Evolutionary conservation across 2,797 vertebrate species (phyloP).

Genomic region (Helostoma temminkii): DNA sequence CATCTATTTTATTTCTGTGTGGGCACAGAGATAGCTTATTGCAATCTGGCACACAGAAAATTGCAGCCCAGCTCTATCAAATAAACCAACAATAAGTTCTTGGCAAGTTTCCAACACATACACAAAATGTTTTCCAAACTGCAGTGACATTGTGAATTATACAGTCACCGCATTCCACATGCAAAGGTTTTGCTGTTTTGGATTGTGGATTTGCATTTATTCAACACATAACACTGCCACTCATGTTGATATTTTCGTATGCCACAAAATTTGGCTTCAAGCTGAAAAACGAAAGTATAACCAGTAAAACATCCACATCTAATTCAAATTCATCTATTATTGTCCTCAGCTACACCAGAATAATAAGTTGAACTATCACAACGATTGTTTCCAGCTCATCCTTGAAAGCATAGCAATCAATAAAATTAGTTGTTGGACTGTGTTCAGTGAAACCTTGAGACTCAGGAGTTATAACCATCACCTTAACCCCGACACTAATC

Average conservation of each 20-base stretch:
- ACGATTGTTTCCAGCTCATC: too few relatives aligned
- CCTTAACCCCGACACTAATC: neutral
- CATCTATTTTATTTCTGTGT: constrained; percentile 17
- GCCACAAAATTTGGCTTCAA: neutral
- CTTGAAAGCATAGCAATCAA: too few relatives aligned
- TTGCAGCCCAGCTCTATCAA: neutral
- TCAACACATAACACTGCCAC: neutral
- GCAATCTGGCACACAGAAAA: constrained; percentile 2
- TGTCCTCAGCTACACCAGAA: neutral
- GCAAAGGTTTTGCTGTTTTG: neutral
- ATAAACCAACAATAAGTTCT: constrained; percentile 1
- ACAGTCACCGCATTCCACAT: constrained; percentile 2
- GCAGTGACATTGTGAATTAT: neutral
- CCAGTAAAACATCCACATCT: too few relatives aligned
- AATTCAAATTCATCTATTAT: neutral
- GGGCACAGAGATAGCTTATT: constrained; percentile 12
- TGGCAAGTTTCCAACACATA: neutral
- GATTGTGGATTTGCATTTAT: constrained; percentile 3
- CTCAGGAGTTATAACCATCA: neutral
- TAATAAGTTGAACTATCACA: too few relatives aligned
- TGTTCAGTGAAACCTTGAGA: too few relatives aligned
- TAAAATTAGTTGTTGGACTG: too few relatives aligned
- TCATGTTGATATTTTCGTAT: neutral
- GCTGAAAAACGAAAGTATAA: neutral
- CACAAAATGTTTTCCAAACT: neutral